Evolutionary conservation across 2,797 vertebrate species (phyloP).

Genomic region (Sarcoramphus papa): DNA sequence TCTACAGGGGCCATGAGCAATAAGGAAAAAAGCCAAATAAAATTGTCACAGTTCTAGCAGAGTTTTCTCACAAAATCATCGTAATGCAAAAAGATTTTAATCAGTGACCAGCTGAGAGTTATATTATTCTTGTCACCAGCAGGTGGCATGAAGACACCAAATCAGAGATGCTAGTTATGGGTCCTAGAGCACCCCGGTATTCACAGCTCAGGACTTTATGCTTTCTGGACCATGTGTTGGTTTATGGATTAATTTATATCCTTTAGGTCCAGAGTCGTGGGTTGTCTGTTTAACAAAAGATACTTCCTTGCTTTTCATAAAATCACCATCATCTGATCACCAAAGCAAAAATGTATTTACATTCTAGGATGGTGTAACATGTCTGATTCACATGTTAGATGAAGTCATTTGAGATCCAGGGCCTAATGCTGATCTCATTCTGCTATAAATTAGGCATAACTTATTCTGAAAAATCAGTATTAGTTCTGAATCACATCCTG

Average conservation of each 20-base stretch:
- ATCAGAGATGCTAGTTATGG: background rate
- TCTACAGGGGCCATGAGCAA: background rate
- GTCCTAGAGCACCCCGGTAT: background rate
- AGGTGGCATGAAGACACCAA: background rate
- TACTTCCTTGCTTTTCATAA: background rate
- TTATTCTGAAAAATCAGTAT: background rate
- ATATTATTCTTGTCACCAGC: background rate
- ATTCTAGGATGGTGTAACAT: background rate
- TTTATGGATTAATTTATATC: background rate
- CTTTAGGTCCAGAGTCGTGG: background rate
- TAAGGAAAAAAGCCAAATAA: background rate
- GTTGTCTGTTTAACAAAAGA: background rate
- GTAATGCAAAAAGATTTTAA: background rate
- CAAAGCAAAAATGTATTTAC: background rate
- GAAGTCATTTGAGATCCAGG: background rate
- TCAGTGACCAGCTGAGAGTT: background rate
- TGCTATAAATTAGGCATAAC: background rate
- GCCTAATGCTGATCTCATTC: background rate
- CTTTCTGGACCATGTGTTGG: background rate
- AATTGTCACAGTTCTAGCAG: background rate
- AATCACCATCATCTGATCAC: background rate
- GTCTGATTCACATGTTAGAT: background rate
- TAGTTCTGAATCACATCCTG: background rate
- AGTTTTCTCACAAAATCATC: background rate
- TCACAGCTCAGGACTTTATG: background rate